These are phyloP conservation scores for Sialia sialis DNA, from an alignment of 2,113 vertebrate genomes.

Conservation along the genomic window DNA sequence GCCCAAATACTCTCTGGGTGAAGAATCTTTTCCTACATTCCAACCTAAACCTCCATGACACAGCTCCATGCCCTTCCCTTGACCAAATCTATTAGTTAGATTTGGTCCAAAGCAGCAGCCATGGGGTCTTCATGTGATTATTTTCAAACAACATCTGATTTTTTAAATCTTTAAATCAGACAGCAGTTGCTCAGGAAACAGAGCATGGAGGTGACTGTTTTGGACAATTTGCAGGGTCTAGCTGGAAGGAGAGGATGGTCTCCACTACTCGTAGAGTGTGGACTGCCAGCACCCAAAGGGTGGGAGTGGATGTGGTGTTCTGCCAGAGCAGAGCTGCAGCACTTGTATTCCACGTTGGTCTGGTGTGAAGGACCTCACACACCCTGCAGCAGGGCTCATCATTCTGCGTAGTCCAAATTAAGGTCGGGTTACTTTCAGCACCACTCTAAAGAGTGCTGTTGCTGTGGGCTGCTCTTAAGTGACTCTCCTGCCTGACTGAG, in stretches of 20 bases:
- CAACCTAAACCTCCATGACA: background rate
- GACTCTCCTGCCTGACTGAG: background rate
- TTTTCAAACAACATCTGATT: background rate
- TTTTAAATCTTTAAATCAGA: background rate
- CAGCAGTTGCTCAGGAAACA: background rate
- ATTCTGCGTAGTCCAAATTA: accelerated
- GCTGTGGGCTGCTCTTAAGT: background rate
- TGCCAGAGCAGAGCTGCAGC: background rate
- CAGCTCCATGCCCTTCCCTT: background rate
- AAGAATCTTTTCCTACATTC: background rate
- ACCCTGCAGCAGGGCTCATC: background rate
- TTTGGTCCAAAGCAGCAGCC: background rate
- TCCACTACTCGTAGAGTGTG: background rate
- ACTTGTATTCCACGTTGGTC: background rate
- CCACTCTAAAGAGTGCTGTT: background rate
- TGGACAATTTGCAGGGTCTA: background rate
- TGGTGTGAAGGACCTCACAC: background rate
- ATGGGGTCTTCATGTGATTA: background rate
- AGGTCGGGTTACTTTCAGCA: background rate
- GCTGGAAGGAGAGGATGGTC: background rate
- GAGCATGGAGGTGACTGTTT: background rate
- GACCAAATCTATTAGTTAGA: background rate
- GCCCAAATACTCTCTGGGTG: too few species aligned
- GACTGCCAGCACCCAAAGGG: background rate
- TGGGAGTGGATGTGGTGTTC: background rate